Conservation (phyloP, 2,113 vertebrate genomes). For the Erythrolamprus reginae region DNA sequence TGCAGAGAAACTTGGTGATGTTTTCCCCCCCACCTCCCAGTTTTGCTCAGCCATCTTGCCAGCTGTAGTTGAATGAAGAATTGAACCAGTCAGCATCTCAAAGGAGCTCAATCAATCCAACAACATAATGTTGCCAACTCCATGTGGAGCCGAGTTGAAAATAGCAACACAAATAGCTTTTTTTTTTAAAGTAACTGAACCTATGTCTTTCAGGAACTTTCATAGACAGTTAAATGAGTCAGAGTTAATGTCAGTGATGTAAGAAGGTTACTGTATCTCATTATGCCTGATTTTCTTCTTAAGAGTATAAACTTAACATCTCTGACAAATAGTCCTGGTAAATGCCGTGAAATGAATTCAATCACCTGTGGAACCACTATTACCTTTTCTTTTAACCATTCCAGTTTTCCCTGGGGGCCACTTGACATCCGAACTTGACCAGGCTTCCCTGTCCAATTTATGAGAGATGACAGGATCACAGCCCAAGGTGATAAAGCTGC, state of each 20-base stretch:
- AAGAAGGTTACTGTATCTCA: background rate
- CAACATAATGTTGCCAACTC: background rate
- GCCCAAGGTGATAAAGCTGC: background rate
- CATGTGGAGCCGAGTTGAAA: background rate
- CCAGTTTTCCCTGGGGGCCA: background rate
- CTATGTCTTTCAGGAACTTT: background rate
- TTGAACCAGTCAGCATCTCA: background rate
- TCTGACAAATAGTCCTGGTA: background rate
- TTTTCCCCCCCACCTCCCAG: background rate
- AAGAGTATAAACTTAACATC: background rate
- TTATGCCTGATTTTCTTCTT: background rate
- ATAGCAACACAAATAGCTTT: background rate
- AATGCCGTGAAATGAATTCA: background rate
- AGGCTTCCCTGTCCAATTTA: background rate
- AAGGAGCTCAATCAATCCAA: background rate
- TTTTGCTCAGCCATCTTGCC: background rate
- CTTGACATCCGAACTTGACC: background rate
- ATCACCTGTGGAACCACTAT: background rate
- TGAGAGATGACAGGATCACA: constrained; percentile 14
- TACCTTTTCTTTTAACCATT: background rate
- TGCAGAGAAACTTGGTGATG: background rate
- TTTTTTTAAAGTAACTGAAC: background rate
- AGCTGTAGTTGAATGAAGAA: background rate
- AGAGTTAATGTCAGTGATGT: background rate
- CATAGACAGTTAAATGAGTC: background rate